phyloP scores from a whole-genome alignment of 2,113 vertebrate species.

The Talpa occidentalis region DNA sequence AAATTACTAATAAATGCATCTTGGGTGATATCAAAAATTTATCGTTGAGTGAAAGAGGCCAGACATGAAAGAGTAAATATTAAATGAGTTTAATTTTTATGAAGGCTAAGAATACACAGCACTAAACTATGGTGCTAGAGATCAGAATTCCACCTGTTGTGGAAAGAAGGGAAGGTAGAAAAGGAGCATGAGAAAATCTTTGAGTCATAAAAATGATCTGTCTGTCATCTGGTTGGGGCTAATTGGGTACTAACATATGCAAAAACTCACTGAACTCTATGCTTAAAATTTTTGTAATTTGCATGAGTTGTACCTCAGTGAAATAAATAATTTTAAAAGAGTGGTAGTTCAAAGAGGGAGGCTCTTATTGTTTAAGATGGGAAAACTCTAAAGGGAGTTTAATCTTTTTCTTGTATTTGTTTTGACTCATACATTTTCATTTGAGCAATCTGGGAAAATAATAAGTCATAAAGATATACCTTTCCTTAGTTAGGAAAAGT shows the following conservation, averaged over 20 bases:
- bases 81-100: not conserved
- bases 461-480: not conserved
- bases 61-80: not conserved
- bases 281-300: slow-evolving; percentile 10
- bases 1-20: slow-evolving; percentile 7
- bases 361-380: not conserved
- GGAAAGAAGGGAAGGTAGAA: not conserved
- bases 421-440: not conserved
- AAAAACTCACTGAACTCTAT: not conserved
- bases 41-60: not conserved
- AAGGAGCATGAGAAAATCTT: not conserved
- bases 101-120: not conserved
- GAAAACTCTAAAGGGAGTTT: slow-evolving; percentile 26
- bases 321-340: slow-evolving; percentile 36
- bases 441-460: slow-evolving; percentile 28
- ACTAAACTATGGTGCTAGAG: not conserved
- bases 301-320: not conserved
- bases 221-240: not conserved
- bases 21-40: slow-evolving; percentile 7
- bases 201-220: not conserved
- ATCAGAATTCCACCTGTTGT: not conserved
- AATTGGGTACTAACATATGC: not conserved
- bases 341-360: not conserved
- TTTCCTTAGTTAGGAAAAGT: not conserved
- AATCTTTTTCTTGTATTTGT: slow-evolving; percentile 30